Conservation (phyloP, 2,113 vertebrate species). For the Mus pahari region DNA sequence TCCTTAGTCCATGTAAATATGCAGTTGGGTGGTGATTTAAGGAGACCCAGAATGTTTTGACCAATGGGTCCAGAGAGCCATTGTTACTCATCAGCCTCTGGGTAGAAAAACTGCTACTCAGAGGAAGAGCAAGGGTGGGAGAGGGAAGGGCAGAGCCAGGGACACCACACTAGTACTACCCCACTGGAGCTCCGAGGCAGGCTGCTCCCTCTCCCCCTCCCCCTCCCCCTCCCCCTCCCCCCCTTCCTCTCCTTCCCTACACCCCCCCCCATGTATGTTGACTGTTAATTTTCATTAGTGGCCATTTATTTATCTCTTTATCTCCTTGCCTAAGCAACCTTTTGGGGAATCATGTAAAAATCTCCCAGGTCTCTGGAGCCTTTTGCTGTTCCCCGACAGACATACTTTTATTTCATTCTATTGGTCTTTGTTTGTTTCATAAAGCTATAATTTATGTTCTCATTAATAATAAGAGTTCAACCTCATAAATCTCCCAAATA, state of each 20-base stretch:
- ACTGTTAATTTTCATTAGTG: background rate
- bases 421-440: background rate
- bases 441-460: constrained; percentile 9
- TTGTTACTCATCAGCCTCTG: background rate
- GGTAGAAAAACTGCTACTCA: background rate
- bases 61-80: background rate
- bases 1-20: background rate
- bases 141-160: too few species aligned
- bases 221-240: too few species aligned
- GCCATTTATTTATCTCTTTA: constrained; percentile 35
- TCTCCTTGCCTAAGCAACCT: constrained; percentile 27
- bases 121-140: background rate
- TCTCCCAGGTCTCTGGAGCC: background rate
- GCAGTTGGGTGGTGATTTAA: background rate
- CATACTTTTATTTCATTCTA: constrained; percentile 3
- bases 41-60: background rate
- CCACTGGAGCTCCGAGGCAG: background rate
- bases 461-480: background rate
- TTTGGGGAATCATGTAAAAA: background rate
- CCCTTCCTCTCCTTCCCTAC: too few species aligned
- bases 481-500: background rate
- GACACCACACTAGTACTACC: background rate
- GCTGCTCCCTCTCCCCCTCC: background rate
- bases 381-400: background rate
- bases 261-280: background rate